These are phyloP conservation scores for Drosophila lowei DNA, from an alignment of 1,140 invertebrate species.

Conservation along the genomic window DNA sequence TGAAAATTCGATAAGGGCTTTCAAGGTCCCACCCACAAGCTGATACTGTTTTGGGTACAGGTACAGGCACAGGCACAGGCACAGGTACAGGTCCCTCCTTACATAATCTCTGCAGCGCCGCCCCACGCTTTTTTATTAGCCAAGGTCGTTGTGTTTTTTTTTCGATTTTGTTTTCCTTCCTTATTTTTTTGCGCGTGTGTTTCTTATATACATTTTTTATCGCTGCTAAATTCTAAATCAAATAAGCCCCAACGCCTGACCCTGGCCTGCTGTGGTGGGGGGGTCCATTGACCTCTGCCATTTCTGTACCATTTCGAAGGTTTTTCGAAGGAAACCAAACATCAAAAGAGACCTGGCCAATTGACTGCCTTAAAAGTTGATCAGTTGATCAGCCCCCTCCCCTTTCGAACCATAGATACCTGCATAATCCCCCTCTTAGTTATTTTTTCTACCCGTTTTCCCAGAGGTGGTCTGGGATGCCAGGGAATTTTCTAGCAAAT, in stretches of 20 bases:
- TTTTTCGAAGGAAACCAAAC: too few species aligned
- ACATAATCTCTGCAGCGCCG: slow-evolving; percentile 56
- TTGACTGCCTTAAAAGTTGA: too few species aligned
- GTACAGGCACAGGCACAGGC: too few species aligned
- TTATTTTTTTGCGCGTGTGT: not conserved
- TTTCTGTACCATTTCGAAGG: not conserved
- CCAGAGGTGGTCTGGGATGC: not conserved
- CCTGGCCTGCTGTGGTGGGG: slow-evolving; percentile 43
- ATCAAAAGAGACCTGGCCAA: too few species aligned
- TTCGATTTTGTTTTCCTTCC: too few species aligned
- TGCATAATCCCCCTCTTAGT: too few species aligned
- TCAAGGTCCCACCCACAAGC: slow-evolving; percentile 49
- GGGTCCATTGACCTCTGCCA: slow-evolving; percentile 37
- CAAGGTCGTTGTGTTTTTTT: slow-evolving; percentile 62
- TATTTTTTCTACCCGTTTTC: not conserved
- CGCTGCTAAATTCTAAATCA: slow-evolving; percentile 45
- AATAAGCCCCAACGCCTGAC: slow-evolving; percentile 39
- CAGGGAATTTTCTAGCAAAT: slow-evolving; percentile 34
- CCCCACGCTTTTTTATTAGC: slow-evolving; percentile 65
- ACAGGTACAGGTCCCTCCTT: slow-evolving; percentile 29
- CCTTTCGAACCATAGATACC: too few species aligned
- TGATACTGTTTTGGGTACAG: too few species aligned
- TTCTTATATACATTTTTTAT: slow-evolving; percentile 19
- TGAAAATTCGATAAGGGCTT: slow-evolving; percentile 79
- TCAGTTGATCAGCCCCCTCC: too few species aligned